phyloP scores from a whole-genome alignment of 2,888 invertebrate genomes.

The Acronicta aceris region DNA sequence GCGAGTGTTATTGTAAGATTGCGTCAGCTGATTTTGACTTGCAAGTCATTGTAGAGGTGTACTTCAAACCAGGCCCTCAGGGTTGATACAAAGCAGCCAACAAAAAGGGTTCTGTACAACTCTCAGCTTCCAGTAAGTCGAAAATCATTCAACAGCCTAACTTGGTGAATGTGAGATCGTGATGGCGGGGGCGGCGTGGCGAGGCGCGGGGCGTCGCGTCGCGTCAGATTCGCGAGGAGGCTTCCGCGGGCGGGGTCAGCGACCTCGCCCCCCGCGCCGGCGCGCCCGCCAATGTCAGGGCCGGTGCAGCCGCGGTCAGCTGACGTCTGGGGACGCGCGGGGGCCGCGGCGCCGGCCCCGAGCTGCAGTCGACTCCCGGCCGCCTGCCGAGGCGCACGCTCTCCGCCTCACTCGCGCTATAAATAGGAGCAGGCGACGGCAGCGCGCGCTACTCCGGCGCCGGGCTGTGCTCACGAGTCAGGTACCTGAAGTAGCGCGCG shows the following conservation, averaged over 20 bases:
- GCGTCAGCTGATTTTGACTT: constrained; percentile 37
- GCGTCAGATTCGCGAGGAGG: constrained; percentile 82
- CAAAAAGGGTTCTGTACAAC: constrained; percentile 32
- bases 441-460: constrained; percentile 97
- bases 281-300: constrained; percentile 89
- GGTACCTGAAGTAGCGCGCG: constrained; percentile 99
- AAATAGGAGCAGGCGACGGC: constrained; percentile 78
- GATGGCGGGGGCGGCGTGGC: constrained; percentile 59
- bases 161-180: constrained; percentile 74
- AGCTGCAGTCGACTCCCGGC: constrained; percentile 84
- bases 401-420: constrained; percentile 71
- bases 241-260: constrained; percentile 87
- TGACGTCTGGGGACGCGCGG: constrained; percentile 89
- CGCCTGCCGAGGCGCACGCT: constrained; percentile 76
- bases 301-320: constrained; percentile 89
- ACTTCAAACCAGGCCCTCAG: constrained; percentile 18
- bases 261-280: constrained; percentile 82
- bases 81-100: constrained; percentile 26
- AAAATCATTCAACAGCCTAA: constrained; percentile 75
- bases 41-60: constrained; percentile 7
- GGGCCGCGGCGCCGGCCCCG: constrained; percentile 76
- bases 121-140: constrained; percentile 50
- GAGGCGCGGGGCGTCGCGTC: constrained; percentile 63
- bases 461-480: constrained; percentile 95
- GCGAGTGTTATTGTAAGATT: background rate